phyloP scores from a whole-genome alignment of 2,113 vertebrate genomes.

The Chiloscyllium plagiosum region DNA sequence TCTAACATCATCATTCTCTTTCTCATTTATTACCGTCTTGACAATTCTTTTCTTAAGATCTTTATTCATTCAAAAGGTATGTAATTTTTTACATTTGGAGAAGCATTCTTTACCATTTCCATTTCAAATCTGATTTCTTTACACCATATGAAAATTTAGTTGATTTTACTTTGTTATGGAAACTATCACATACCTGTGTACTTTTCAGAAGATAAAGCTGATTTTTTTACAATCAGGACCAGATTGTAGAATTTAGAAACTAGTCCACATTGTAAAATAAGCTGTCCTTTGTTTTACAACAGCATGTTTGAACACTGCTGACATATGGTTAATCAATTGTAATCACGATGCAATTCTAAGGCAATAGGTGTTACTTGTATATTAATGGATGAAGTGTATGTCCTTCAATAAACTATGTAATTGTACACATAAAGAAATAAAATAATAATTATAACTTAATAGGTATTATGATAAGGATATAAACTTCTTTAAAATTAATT shows the following conservation, averaged over 20 bases:
- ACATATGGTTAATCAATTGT: neutral
- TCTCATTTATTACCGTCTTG: too few species aligned
- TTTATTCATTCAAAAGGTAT: too few species aligned
- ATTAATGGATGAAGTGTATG: neutral
- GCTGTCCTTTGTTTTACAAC: neutral
- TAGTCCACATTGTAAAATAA: neutral
- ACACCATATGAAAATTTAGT: neutral
- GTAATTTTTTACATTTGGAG: too few species aligned
- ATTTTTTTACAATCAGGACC: neutral
- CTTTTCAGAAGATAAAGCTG: neutral
- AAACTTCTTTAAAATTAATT: neutral
- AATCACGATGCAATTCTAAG: neutral
- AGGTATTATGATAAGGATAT: neutral
- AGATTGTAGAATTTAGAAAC: neutral
- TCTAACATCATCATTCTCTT: too few species aligned
- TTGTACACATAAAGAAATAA: neutral
- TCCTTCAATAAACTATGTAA: neutral
- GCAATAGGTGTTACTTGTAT: neutral
- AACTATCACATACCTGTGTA: neutral
- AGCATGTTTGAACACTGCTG: neutral
- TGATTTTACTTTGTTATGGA: neutral
- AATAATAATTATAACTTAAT: neutral
- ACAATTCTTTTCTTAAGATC: too few species aligned
- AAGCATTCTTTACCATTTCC: too few species aligned
- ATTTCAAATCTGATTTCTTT: too few species aligned